Percentiles rank a stretch among this genome's conserved stretches.
Evolutionary conservation across 1,140 invertebrate species (phyloP).

Genomic region (Macrostomum lignano): DNA sequence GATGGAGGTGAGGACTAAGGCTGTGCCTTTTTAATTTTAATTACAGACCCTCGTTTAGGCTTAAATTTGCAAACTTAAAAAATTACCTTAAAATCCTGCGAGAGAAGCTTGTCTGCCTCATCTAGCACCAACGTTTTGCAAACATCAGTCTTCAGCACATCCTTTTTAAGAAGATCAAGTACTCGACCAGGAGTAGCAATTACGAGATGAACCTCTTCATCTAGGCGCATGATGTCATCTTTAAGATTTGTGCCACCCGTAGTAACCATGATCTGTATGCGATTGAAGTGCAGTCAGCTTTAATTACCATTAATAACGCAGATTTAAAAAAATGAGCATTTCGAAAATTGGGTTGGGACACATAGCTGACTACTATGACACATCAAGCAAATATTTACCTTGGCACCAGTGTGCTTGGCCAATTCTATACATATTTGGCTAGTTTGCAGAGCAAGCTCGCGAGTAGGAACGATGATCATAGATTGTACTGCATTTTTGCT

Average conservation of each 20-base stretch:
- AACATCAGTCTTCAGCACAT: conserved; percentile 64
- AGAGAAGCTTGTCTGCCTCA: conserved; percentile 31
- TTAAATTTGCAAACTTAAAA: too few species aligned
- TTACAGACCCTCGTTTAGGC: too few species aligned
- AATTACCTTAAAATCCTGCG: conserved; percentile 2
- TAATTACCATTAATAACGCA: not conserved
- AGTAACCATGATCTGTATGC: conserved; percentile 62
- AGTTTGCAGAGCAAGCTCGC: conserved; percentile 91
- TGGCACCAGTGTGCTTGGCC: conserved; percentile 41
- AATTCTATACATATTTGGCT: conserved; percentile 97
- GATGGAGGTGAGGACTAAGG: too few species aligned
- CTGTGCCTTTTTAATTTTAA: too few species aligned
- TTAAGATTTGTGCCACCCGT: conserved; percentile 87
- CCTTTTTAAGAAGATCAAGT: conserved; percentile 95
- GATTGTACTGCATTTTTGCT: conserved; percentile 38
- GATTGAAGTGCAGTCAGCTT: too few species aligned
- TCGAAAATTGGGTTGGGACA: conserved; percentile 5
- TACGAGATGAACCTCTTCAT: conserved; percentile 82
- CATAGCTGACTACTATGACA: conserved; percentile 48
- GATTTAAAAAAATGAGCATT: too few species aligned
- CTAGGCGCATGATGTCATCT: conserved; percentile 96
- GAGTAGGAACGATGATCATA: conserved; percentile 84
- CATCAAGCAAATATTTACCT: too few species aligned
- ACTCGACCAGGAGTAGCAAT: conserved; percentile 96
- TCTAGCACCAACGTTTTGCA: conserved; percentile 88